Conservation (phyloP, 2,113 vertebrate genomes). For the Capreolus pygargus region DNA sequence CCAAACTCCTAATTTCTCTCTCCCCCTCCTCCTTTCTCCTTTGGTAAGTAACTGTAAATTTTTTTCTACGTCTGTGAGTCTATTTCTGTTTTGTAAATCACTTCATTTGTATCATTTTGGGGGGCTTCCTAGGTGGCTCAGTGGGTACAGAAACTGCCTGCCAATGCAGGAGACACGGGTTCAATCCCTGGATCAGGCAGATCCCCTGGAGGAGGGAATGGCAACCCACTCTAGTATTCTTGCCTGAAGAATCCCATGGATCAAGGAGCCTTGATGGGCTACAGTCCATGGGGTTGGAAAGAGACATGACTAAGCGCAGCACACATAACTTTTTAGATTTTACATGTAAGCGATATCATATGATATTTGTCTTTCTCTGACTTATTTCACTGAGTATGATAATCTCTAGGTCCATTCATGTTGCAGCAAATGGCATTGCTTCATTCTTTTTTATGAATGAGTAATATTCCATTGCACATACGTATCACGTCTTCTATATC, state of each 20-base stretch:
- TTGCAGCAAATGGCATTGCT: not conserved
- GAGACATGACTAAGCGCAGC: not conserved
- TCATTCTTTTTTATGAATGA: not conserved
- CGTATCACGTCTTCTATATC: not conserved
- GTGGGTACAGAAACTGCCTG: not conserved
- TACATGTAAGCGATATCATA: not conserved
- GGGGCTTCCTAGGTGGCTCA: not conserved
- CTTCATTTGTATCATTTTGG: not conserved
- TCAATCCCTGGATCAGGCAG: not conserved
- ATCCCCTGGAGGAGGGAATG: not conserved
- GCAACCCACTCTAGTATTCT: not conserved
- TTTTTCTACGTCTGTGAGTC: not conserved
- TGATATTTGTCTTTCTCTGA: not conserved
- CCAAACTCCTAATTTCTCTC: not conserved
- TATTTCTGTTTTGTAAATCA: not conserved
- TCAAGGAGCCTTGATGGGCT: rapidly evolving
- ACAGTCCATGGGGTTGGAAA: not conserved
- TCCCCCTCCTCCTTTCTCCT: not conserved
- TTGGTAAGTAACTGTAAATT: not conserved
- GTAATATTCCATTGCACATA: not conserved
- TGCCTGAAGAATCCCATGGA: not conserved
- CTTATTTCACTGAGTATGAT: not conserved
- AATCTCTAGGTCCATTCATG: not conserved
- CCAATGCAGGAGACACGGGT: not conserved
- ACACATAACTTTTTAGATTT: not conserved